Base-by-base conservation (phyloP, 1,140 invertebrate species). In the Brachionus plicatilis region DNA sequence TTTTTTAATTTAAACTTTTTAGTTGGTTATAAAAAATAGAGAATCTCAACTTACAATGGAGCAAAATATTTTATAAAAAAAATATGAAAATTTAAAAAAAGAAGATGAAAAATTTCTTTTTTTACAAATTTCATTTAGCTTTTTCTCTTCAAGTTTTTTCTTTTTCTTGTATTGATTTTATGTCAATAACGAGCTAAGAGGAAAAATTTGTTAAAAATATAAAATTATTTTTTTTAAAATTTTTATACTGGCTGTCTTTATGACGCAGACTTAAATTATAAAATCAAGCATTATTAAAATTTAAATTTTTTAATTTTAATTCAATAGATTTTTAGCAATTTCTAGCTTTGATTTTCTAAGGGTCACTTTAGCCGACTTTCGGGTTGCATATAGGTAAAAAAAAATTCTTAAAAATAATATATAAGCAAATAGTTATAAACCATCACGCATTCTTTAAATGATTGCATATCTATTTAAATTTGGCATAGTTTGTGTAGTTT, bases 1-100 rank as follows among this genome's bases (percentile, higher is more conserved):
- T 72, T 68, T 68, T 72, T 72, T 72, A 72, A 72, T 72, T 72
- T 72, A 72, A 72, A 72, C 68, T 72, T 72, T 72, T 72, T 72
- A 41, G 29, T 72, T 72, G 29, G 68, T 72, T 72, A 43, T 41
- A 72, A 72, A 72, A 72, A 43, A 60, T 8, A 72, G 41, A 20
- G 20, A 72, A 72, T 41, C 9, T 7, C 33, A 41, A 20, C 41
- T 72, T 43, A 72, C 29, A 43, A 41, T 43, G 14, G 37, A 33
- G 68, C 14, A 41, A 72, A 41, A 72, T 43, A 72, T 72, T 43
- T 72, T 72, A 43, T 68, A 68, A 29, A 68, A 68, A 37, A 33
- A 68, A 68, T 68, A 68, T 68, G 66, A 72, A 72, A 72, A 41
- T 72, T 72, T 41, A 41, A 72, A 72, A 72, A 72, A 41, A 72